A percentile compares a stretch with the other conserved stretches of the same genome.
These are phyloP conservation scores for Clarias platycephalus DNA, from an alignment of 2,797 vertebrate genomes.

Conservation along the genomic window DNA sequence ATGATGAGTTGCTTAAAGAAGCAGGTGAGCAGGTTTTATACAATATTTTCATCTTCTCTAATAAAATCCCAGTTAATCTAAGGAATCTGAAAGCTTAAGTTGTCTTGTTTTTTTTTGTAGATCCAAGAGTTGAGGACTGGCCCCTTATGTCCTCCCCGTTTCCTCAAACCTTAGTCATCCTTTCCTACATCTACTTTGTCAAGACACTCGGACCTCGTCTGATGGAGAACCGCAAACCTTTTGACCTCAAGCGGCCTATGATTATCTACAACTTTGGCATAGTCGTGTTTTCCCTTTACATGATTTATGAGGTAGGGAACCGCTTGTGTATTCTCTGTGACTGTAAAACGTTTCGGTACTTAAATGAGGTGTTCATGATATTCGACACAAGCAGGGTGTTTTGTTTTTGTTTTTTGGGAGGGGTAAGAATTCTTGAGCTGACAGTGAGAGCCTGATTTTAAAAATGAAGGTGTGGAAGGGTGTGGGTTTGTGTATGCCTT, in stretches of 20 bases:
- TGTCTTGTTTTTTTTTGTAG: slow-evolving; percentile 56
- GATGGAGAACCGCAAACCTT: slow-evolving; percentile 87
- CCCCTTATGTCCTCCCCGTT: slow-evolving; percentile 82
- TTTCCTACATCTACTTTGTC: slow-evolving; percentile 81
- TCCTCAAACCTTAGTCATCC: slow-evolving; percentile 79
- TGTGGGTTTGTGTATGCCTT: not conserved
- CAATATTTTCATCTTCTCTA: not conserved
- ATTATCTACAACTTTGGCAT: slow-evolving; percentile 78
- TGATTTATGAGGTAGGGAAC: slow-evolving; percentile 82
- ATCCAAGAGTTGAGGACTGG: slow-evolving; percentile 81
- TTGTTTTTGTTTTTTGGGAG: not conserved
- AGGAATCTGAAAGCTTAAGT: not conserved
- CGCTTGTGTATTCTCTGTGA: not conserved
- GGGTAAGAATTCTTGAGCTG: not conserved
- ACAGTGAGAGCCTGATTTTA: not conserved
- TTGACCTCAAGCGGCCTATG: slow-evolving; percentile 81
- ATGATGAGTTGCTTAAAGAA: slow-evolving; percentile 80
- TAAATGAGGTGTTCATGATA: not conserved
- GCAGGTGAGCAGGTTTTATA: slow-evolving; percentile 69
- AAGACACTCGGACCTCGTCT: slow-evolving; percentile 79
- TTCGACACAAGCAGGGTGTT: not conserved
- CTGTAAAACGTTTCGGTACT: not conserved
- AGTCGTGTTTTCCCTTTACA: slow-evolving; percentile 80
- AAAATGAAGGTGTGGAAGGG: slow-evolving; percentile 32
- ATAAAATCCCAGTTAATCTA: not conserved